Base-by-base conservation (phyloP, 2,113 vertebrate species). In the Scomber japonicus region DNA sequence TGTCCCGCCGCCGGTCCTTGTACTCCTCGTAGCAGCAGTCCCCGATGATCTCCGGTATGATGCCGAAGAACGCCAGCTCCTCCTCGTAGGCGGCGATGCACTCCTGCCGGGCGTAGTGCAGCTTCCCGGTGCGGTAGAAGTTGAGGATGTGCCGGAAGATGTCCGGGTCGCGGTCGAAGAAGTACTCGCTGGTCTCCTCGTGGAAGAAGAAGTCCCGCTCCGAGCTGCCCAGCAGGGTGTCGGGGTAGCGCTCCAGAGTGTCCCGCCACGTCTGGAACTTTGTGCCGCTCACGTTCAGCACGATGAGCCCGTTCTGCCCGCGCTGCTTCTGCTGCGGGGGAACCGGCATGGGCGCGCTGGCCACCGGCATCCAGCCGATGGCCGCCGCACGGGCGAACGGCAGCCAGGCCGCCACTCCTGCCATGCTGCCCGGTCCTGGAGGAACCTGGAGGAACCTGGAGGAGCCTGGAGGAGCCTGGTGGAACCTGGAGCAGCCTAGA, bases 21-120 rank as follows among this genome's bases (percentile, higher is more conserved):
- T 99, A 99, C 54, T 99, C 98, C 95, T 99, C 98, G 0, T 99
- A 99, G 88, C 98, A 99, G 88, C 98, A 99, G 94, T 99, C 98
- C 0, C 97, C 97, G 17, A 99, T 97, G 57, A 98, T 98, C 82
- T 99, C 98, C 0, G 98, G 97, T 84, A 98, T 95, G 84, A 99
- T 98, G 77, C 98, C 97, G 70, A 99, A 99, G 92, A 99, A 99
- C 13, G 97, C 94, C 81, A 99, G 79, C 87, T 99, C 98, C 91
- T 99, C 98, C 12, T 99, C 98, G 0, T 97, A 99, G 0, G 98
- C 98, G 0, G 96, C 96, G 89, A 99, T 98, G 93, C 98, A 99
- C 87, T 99, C 98, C 54, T 98, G 97, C 24, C 98, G 96, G 13
- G 98, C 97, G 83, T 96, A 99, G 94, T 99, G 98, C 78, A 99